Percentiles rank a stretch among this genome's conserved stretches.
These are phyloP conservation scores for Lordiphosa andalusiaca DNA, from an alignment of 2,888 invertebrate genomes.

Conservation along the genomic window DNA sequence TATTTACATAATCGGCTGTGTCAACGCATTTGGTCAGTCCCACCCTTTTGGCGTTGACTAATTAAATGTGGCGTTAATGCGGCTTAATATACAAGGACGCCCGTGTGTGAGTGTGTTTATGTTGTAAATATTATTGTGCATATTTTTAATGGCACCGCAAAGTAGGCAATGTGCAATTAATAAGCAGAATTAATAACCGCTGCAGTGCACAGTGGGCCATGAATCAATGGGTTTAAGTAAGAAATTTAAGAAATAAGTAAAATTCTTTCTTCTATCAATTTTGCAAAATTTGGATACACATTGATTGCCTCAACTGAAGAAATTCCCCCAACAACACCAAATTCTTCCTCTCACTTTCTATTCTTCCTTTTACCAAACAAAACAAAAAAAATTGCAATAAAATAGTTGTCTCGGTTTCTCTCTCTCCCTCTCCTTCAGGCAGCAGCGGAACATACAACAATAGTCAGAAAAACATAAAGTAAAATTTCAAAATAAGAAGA, in stretches of 20 bases:
- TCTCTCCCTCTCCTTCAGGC: background rate
- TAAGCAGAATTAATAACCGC: conserved; percentile 50
- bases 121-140: conserved; percentile 20
- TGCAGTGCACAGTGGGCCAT: conserved; percentile 9
- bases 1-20: conserved; percentile 68
- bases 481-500: background rate
- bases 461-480: background rate
- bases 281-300: no score
- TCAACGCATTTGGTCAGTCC: conserved; percentile 47
- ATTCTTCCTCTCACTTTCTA: no score
- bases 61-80: conserved; percentile 62
- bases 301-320: no score
- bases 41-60: conserved; percentile 46
- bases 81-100: conserved; percentile 12
- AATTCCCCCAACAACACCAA: no score
- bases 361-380: no score
- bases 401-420: no score
- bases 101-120: background rate
- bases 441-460: no score
- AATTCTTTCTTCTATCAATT: no score
- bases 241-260: no score
- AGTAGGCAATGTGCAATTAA: conserved; percentile 35
- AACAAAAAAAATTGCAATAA: no score
- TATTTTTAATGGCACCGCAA: conserved; percentile 20
- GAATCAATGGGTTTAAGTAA: no score